phyloP scores from a whole-genome alignment of 1,140 invertebrate genomes.

The Chymomyza costata region DNA sequence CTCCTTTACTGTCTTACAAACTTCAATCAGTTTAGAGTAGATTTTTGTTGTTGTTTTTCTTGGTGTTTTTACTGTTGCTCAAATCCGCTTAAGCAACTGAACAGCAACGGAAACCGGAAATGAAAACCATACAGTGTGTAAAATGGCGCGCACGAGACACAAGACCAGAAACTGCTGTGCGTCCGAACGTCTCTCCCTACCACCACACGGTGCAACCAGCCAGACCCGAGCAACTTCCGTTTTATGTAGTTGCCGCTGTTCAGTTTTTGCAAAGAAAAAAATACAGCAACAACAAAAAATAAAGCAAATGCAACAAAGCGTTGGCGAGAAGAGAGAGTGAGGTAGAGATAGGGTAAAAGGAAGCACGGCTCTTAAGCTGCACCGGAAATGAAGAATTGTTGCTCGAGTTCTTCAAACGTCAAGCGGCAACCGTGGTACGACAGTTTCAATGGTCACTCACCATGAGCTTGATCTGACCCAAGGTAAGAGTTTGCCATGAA shows the following conservation, averaged over 20 bases:
- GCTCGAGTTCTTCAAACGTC: constrained; percentile 44
- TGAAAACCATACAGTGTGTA: constrained; percentile 65
- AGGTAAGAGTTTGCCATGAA: constrained; percentile 36
- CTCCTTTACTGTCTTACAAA: neutral
- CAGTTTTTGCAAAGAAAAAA: constrained; percentile 8
- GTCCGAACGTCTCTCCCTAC: too few relatives aligned
- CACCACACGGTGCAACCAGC: constrained; percentile 25
- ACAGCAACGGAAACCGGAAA: constrained; percentile 64
- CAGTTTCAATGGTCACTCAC: constrained; percentile 35
- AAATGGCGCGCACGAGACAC: constrained; percentile 26
- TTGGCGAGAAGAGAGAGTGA: neutral
- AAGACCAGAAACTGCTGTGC: constrained; percentile 3
- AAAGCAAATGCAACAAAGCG: neutral
- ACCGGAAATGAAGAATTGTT: constrained; percentile 69
- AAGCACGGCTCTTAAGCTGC: constrained; percentile 63
- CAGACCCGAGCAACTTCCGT: constrained; percentile 47
- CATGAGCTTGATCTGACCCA: constrained; percentile 20
- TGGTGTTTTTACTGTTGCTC: constrained; percentile 32
- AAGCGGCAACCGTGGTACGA: too few relatives aligned
- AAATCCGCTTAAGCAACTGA: constrained; percentile 71
- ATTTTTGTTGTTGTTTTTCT: constrained; percentile 2
- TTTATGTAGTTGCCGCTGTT: constrained; percentile 26
- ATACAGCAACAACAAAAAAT: neutral
- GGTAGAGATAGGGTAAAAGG: constrained; percentile 34
- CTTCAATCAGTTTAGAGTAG: constrained; percentile 1